Conservation (phyloP, 2,888 invertebrate genomes). For the Nymphalis urticae region DNA sequence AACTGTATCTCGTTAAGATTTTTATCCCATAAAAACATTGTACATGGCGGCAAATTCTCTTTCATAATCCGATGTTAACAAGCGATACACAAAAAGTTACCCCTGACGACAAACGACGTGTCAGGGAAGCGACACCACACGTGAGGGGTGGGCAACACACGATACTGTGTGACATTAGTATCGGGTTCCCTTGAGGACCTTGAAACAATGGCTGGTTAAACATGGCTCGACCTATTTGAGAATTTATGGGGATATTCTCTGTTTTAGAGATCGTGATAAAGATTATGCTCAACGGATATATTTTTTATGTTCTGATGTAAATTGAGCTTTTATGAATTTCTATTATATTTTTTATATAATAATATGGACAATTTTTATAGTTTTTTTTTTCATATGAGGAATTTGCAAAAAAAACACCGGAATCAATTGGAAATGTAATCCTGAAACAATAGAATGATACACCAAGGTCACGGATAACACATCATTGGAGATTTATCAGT, state of each 20-base stretch:
- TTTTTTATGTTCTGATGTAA: no score
- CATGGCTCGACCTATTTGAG: neutral
- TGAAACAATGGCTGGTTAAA: neutral
- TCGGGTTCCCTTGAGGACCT: neutral
- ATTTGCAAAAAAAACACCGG: no score
- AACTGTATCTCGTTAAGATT: neutral
- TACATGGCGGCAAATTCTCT: neutral
- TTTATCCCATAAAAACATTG: neutral
- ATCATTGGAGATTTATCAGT: no score
- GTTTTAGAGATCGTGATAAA: neutral
- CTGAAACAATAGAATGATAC: no score
- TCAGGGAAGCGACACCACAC: conserved; percentile 8
- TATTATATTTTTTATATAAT: no score
- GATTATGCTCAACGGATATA: no score
- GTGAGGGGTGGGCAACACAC: conserved; percentile 3
- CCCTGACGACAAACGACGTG: neutral
- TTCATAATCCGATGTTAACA: conserved; percentile 7
- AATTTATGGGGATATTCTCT: neutral
- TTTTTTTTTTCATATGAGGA: no score
- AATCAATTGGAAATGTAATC: no score
- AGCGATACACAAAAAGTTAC: neutral
- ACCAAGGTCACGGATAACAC: no score
- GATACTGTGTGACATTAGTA: conserved; percentile 1
- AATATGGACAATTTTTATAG: no score
- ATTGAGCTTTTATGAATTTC: no score